Base-by-base conservation (phyloP, 2,113 vertebrate genomes). In the Leptobrachium ailaonicum region DNA sequence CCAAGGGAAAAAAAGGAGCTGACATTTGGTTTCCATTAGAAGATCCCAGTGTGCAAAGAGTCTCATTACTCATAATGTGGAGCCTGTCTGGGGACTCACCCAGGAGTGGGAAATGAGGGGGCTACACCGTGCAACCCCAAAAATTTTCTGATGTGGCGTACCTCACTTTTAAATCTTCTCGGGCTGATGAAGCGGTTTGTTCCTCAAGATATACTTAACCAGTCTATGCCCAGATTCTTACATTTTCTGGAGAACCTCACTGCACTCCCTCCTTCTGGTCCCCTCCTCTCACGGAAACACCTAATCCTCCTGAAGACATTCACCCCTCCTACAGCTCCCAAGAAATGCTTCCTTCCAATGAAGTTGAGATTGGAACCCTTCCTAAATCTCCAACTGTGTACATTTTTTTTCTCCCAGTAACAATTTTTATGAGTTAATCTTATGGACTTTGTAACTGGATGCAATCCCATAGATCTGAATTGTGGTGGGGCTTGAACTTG, bases 21-120 rank as follows among this genome's bases (percentile, higher is more conserved):
- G 79, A 81, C 79, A 81, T 81, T 81, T 81, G 79, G 73, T 81
- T 81, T 81, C 79, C 79, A 81, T 81, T 81, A 81, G 72, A 32
- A 75, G 64, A 75, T 75, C 72, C 72, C 79, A 81, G 79, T 20
- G 32, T 81, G 72, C 66, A 54, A 8, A 73, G 50, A 41, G 4
- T 74, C 64, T 74, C 66, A 81, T 81, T 75, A 81, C 72, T 81
- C 72, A 81, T 53, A 81, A 41, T 60, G 10, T 42, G 32, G 41
- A 75, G 71, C 47, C 64, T 81, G 79, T 75, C 71, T 81, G 79
- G 79, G 72, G 79, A 75, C 64, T 75, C 64, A 69, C 71, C 42
- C 72, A 41, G 11, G 45, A 62, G 54, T 67, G 69, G 72, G 78
- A 75, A 81, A 32, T 62, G 72, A 69, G 79, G 64, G 79, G 79